Evolutionary conservation across 2,888 invertebrate species (phyloP).

Genomic region (Omphaloscelis lunosa): DNA sequence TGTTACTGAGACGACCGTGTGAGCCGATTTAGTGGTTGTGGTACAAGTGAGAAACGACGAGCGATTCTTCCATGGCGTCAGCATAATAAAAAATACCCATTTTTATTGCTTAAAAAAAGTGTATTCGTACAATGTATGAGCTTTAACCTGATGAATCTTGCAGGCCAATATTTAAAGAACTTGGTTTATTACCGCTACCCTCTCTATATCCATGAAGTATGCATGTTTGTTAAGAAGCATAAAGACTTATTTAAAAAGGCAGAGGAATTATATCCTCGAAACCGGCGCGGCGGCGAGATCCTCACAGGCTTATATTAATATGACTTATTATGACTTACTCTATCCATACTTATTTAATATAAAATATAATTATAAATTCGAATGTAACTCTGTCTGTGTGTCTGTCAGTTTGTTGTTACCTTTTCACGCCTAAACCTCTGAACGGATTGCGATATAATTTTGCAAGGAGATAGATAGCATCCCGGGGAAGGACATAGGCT

Average conservation of each 20-base stretch:
- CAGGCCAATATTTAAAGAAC: neutral
- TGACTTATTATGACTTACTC: neutral
- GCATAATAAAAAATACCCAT: neutral
- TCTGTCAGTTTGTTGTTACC: too few species aligned
- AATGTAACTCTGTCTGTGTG: too few species aligned
- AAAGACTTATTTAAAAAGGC: neutral
- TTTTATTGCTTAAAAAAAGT: neutral
- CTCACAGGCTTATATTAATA: neutral
- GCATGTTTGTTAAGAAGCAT: neutral
- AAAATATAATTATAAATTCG: too few species aligned
- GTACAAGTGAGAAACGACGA: slow-evolving; percentile 61
- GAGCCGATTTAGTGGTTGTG: slow-evolving; percentile 73
- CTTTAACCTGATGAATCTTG: neutral
- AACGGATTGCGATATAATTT: too few species aligned
- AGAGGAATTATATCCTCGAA: neutral
- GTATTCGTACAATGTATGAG: neutral
- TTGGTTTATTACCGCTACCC: neutral
- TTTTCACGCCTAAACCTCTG: too few species aligned
- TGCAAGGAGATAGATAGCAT: too few species aligned
- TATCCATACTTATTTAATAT: too few species aligned
- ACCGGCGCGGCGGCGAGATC: too few species aligned
- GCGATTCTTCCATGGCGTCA: neutral
- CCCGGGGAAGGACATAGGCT: too few species aligned
- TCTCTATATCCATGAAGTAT: neutral
- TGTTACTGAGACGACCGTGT: slow-evolving; percentile 64